Conservation (phyloP, 2,113 vertebrate species). For the Colistium nudipinnis region DNA sequence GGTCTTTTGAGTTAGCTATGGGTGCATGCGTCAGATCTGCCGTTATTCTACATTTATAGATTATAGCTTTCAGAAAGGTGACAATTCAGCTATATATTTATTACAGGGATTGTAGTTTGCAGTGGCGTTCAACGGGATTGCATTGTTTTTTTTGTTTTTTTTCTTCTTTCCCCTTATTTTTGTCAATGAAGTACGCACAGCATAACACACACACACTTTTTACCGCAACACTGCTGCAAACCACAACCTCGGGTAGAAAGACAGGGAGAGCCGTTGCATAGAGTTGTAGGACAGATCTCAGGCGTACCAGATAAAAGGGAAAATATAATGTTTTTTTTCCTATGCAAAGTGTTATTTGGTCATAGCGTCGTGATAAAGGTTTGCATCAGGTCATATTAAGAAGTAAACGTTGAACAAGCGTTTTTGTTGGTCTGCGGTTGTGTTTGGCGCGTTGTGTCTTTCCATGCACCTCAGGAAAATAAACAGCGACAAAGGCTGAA, state of each 20-base stretch:
- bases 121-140: background rate
- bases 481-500: background rate
- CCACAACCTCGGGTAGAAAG: background rate
- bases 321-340: background rate
- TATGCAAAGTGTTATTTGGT: background rate
- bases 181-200: background rate
- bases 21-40: too few relatives aligned
- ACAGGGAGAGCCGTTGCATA: background rate
- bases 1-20: too few relatives aligned
- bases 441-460: background rate
- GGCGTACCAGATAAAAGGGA: background rate
- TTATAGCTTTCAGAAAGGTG: background rate
- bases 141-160: background rate
- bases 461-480: background rate
- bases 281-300: background rate
- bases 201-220: too few relatives aligned
- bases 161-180: background rate
- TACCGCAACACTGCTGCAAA: background rate
- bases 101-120: background rate
- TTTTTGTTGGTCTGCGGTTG: background rate
- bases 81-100: background rate
- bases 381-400: background rate
- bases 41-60: background rate
- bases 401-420: too few relatives aligned
- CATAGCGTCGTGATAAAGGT: background rate